These are phyloP conservation scores for Plumapathes pennacea DNA, from an alignment of 92 coral and sea anemone genomes.

Conservation along the genomic window DNA sequence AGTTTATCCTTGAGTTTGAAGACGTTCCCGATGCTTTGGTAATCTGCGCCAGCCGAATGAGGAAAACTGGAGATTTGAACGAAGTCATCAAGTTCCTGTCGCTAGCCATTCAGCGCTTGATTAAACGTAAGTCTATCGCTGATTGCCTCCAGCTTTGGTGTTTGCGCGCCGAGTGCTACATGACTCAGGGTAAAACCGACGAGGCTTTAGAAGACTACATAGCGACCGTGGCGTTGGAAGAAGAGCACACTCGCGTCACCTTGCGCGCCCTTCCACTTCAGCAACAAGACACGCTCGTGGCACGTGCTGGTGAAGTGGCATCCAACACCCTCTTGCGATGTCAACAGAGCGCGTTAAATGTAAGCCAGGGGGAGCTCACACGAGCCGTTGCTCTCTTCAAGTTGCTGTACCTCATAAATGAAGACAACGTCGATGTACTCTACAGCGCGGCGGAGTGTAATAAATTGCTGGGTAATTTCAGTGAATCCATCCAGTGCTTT, in stretches of 20 bases:
- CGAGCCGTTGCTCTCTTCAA: slow-evolving; percentile 67
- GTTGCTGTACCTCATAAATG: slow-evolving; percentile 62
- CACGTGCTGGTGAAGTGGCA: slow-evolving; percentile 42
- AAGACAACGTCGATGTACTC: slow-evolving; percentile 76
- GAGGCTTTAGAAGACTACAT: slow-evolving; percentile 63
- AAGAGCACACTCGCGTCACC: slow-evolving; percentile 48
- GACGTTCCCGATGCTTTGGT: slow-evolving; percentile 37
- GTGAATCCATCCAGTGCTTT: slow-evolving; percentile 62
- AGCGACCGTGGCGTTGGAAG: slow-evolving; percentile 54
- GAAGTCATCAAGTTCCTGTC: slow-evolving; percentile 62
- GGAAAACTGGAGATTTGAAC: slow-evolving; percentile 45
- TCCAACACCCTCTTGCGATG: slow-evolving; percentile 52
- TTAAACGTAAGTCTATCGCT: slow-evolving; percentile 7
- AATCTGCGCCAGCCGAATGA: slow-evolving; percentile 60
- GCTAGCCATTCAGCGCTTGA: slow-evolving; percentile 42
- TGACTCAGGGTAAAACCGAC: slow-evolving; percentile 47
- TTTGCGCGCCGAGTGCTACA: slow-evolving; percentile 70
- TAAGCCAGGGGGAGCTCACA: slow-evolving; percentile 35
- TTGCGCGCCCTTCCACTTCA: slow-evolving; percentile 37
- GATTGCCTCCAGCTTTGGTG: slow-evolving; percentile 46
- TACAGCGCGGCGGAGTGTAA: slow-evolving; percentile 79
- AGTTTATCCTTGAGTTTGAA: too few species aligned
- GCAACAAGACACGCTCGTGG: slow-evolving; percentile 35
- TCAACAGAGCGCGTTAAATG: slow-evolving; percentile 54
- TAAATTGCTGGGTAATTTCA: slow-evolving; percentile 65